Evolutionary conservation across 2,113 vertebrate genomes (phyloP).

Genomic region (Rousettus leschenaultii): DNA sequence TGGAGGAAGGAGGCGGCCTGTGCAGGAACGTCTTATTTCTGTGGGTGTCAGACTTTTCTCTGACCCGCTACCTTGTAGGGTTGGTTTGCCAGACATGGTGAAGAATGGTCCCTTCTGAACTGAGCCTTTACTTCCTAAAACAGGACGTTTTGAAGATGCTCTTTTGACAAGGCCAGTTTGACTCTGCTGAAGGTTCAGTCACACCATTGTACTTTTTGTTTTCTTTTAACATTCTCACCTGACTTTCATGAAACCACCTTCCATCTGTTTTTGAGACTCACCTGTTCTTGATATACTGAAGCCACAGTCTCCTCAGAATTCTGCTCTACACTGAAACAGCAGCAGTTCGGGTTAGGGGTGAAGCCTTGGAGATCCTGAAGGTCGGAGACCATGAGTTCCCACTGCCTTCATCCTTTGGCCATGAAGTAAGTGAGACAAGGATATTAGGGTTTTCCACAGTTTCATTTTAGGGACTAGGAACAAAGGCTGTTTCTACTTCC

Average conservation of each 20-base stretch:
- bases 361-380: background rate
- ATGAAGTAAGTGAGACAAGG: background rate
- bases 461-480: background rate
- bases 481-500: background rate
- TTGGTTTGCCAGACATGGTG: background rate
- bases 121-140: background rate
- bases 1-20: background rate
- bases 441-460: background rate
- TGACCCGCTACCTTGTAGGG: background rate
- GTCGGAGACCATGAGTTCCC: background rate
- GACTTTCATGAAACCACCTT: background rate
- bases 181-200: background rate
- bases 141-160: background rate
- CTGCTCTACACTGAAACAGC: background rate
- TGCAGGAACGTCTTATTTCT: background rate
- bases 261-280: background rate
- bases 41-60: background rate
- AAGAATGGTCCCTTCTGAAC: background rate
- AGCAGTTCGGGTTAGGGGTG: rapidly evolving
- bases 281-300: background rate
- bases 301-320: background rate
- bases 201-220: background rate
- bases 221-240: background rate
- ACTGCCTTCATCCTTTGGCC: background rate
- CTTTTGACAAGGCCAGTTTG: background rate